phyloP scores from a whole-genome alignment of 2,113 vertebrate species.

The Dendropsophus ebraccatus region DNA sequence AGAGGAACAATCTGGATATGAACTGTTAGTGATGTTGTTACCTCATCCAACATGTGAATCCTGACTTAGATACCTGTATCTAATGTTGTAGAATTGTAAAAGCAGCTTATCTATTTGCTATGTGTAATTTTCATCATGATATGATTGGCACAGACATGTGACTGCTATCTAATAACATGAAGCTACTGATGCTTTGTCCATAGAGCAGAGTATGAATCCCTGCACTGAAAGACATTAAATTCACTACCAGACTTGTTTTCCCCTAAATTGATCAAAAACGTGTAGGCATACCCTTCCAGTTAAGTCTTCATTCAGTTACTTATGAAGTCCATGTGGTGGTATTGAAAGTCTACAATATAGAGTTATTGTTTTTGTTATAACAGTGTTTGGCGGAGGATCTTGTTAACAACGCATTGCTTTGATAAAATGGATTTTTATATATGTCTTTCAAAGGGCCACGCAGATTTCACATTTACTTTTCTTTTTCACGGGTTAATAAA shows the following conservation, averaged over 20 bases:
- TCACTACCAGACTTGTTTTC: constrained; percentile 30
- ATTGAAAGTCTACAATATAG: constrained; percentile 23
- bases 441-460: constrained; percentile 41
- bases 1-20: too few species aligned
- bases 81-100: background rate
- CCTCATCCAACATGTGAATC: too few species aligned
- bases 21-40: too few species aligned
- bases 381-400: constrained; percentile 54
- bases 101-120: background rate
- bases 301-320: constrained; percentile 29
- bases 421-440: constrained; percentile 52
- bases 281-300: constrained; percentile 49
- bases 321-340: constrained; percentile 50
- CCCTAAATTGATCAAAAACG: constrained; percentile 50
- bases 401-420: constrained; percentile 53
- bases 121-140: constrained; percentile 6
- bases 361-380: constrained; percentile 51
- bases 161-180: background rate
- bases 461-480: constrained; percentile 38
- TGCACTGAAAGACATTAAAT: constrained; percentile 49
- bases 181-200: constrained; percentile 16
- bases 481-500: constrained; percentile 51
- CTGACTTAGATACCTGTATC: too few species aligned
- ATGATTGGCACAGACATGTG: constrained; percentile 17
- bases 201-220: constrained; percentile 4